A percentile compares a stretch with the other conserved stretches of the same genome.
Conservation (phyloP, 2,113 vertebrate species). For the Rhineura floridana region DNA sequence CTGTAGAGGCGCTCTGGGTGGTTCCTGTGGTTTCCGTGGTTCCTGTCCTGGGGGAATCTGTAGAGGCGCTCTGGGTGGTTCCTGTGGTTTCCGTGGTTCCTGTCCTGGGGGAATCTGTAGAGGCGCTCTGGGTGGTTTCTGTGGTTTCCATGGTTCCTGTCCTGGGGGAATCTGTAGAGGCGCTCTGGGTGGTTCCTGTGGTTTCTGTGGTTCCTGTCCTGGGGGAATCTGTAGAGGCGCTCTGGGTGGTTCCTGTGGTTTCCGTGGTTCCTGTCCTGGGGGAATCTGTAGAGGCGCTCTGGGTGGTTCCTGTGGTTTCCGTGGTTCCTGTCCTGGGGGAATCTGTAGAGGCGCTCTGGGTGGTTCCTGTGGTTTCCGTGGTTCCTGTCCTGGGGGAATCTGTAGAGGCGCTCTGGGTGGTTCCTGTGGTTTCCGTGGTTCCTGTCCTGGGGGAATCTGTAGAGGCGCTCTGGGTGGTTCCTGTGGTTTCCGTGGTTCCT, state of each 20-base stretch:
- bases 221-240: too few species aligned
- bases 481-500: neutral
- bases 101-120: neutral
- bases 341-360: neutral
- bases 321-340: neutral
- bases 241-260: too few species aligned
- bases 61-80: too few species aligned
- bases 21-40: neutral
- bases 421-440: too few species aligned
- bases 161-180: neutral
- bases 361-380: neutral
- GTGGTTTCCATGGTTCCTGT: too few species aligned
- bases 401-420: neutral
- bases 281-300: neutral
- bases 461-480: too few species aligned
- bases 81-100: neutral
- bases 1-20: too few species aligned
- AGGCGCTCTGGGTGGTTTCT: fast-evolving
- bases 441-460: too few species aligned
- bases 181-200: too few species aligned
- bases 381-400: too few species aligned
- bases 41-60: neutral
- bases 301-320: too few species aligned
- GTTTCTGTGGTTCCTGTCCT: too few species aligned
- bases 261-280: neutral